Percentiles rank a stretch among this genome's conserved stretches.
Conservation (phyloP, 2,797 vertebrate genomes). For the Scomberomorus guttatus region DNA sequence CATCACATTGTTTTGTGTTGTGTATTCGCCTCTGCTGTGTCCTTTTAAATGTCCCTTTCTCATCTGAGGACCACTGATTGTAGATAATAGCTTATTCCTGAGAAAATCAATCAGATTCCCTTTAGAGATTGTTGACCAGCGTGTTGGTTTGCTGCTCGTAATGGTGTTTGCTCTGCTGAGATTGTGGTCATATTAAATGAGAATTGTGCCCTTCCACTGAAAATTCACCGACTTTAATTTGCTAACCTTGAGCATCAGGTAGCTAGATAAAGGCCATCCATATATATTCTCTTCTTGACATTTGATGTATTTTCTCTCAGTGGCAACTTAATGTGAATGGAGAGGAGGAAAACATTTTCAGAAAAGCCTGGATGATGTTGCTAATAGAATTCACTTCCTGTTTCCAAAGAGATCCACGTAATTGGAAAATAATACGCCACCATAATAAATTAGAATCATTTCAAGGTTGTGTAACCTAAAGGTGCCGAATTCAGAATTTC, state of each 20-base stretch:
- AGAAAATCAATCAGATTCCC: constrained; percentile 76
- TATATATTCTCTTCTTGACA: constrained; percentile 37
- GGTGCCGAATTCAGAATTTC: constrained; percentile 40
- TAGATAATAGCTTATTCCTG: constrained; percentile 74
- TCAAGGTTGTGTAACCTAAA: constrained; percentile 53
- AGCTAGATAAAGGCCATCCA: constrained; percentile 45
- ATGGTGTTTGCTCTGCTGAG: constrained; percentile 63
- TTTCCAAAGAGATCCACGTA: constrained; percentile 38
- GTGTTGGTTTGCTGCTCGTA: constrained; percentile 56
- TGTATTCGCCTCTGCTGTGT: constrained; percentile 41
- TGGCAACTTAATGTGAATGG: constrained; percentile 32
- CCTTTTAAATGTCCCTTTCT: constrained; percentile 57
- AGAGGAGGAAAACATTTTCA: constrained; percentile 28
- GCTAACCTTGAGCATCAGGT: constrained; percentile 47
- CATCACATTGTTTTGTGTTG: constrained; percentile 29
- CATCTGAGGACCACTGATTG: constrained; percentile 66
- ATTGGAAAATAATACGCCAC: constrained; percentile 57
- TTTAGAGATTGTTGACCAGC: constrained; percentile 59
- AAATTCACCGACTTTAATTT: constrained; percentile 55
- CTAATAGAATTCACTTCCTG: constrained; percentile 40
- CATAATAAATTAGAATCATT: constrained; percentile 48
- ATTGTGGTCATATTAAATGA: constrained; percentile 55
- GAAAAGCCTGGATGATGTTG: constrained; percentile 9
- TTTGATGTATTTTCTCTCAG: constrained; percentile 42
- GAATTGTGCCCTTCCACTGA: constrained; percentile 47